A percentile compares a stretch with the other conserved stretches of the same genome.
phyloP scores from a whole-genome alignment of 2,888 invertebrate genomes.

The Pandemis cinnamomeana region DNA sequence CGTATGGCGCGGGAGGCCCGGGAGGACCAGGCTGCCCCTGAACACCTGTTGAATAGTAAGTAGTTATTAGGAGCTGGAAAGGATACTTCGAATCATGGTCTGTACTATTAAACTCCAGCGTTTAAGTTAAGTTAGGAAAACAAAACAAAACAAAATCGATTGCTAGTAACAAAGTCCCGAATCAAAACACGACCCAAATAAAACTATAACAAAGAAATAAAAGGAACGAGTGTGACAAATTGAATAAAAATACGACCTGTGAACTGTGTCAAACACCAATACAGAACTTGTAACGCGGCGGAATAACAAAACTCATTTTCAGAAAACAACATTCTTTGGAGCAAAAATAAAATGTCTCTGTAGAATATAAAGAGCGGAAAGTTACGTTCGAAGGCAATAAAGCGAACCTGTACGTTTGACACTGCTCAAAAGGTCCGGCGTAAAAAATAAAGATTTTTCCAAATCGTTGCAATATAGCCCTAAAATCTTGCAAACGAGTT shows the following conservation, averaged over 20 bases:
- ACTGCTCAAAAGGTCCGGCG: conserved; percentile 64
- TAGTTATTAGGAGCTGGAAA: conserved; percentile 16
- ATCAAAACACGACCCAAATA: conserved; percentile 13
- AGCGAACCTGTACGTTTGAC: conserved; percentile 60
- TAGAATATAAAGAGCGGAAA: conserved; percentile 34
- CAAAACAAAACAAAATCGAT: background rate
- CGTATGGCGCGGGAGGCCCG: conserved; percentile 55
- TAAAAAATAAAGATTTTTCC: conserved; percentile 77
- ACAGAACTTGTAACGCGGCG: conserved; percentile 29
- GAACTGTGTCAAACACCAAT: conserved; percentile 36
- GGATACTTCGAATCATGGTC: background rate
- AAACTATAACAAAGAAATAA: conserved; percentile 21
- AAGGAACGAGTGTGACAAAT: conserved; percentile 29
- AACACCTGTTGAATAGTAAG: conserved; percentile 55
- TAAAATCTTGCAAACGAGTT: conserved; percentile 78
- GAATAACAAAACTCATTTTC: conserved; percentile 41
- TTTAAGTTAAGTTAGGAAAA: background rate
- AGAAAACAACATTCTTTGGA: conserved; percentile 45
- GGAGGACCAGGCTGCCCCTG: conserved; percentile 73
- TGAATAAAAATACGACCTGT: conserved; percentile 37
- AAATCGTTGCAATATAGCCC: conserved; percentile 76
- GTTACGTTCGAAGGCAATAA: conserved; percentile 63
- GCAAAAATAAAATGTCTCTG: conserved; percentile 57
- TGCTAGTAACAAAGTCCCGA: conserved; percentile 5
- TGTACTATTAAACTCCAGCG: no score